These are phyloP conservation scores for Poecilia latipinna DNA, from an alignment of 2,113 vertebrate species.

Conservation along the genomic window DNA sequence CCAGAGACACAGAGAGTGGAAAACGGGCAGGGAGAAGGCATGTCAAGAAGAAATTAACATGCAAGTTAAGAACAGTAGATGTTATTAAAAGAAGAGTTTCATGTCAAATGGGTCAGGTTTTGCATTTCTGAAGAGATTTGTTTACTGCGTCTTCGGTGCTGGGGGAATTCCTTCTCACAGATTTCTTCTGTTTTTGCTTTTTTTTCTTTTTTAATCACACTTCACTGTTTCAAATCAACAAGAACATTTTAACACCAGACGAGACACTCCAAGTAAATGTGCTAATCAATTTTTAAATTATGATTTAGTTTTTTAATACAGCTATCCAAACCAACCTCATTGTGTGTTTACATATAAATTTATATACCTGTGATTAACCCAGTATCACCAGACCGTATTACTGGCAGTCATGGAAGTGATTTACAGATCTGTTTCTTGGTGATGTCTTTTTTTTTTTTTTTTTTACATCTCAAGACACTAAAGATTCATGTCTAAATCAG, in stretches of 20 bases:
- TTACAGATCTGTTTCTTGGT: no score
- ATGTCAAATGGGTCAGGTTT: slow-evolving; percentile 26
- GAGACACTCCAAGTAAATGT: not conserved
- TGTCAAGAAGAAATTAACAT: slow-evolving; percentile 27
- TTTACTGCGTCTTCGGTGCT: not conserved
- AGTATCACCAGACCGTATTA: not conserved
- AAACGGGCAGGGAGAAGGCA: slow-evolving; percentile 27
- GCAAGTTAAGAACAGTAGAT: slow-evolving; percentile 35
- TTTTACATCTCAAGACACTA: no score
- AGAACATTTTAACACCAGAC: not conserved
- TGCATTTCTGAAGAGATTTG: slow-evolving; percentile 20
- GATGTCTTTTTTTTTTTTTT: no score
- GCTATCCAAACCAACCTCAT: not conserved
- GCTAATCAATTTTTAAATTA: not conserved
- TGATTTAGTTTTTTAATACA: not conserved
- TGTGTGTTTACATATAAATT: not conserved
- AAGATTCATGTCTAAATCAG: no score
- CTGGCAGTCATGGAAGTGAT: not conserved
- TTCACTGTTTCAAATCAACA: not conserved
- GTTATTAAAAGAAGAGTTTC: slow-evolving; percentile 8
- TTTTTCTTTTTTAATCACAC: no score
- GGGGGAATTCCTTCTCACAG: not conserved
- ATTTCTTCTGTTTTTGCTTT: not conserved
- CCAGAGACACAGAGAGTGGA: slow-evolving; percentile 50
- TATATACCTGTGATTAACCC: not conserved